Base-by-base conservation (phyloP, 2,888 invertebrate genomes). In the Epinotia ramella region DNA sequence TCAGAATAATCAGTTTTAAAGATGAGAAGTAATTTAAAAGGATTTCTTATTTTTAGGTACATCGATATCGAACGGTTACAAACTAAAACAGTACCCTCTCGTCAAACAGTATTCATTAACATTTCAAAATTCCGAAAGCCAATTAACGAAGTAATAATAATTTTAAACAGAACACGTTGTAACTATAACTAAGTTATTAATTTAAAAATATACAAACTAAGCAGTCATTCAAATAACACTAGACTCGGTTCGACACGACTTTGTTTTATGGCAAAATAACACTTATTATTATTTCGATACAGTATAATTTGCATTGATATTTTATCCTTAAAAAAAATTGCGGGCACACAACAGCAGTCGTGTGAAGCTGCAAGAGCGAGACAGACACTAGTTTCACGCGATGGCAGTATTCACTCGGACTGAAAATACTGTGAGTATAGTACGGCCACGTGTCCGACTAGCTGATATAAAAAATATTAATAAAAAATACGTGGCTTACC, bases 221-320 rank as follows among this genome's bases (percentile, higher is more conserved):
- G 93, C 94, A 94, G 94, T 94, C 94, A 91, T 93, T 92, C 91
- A 87, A 86, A 86, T 92, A 92, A 92, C 89, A 88, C 91, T 93
- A 92, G 86, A 86, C 62, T 24, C 71, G n/a, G 74, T 70, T 57
- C 24, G 33, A 49, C 70, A 70, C 74, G 65, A 75, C 74, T 59
- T 60, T 24, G 46, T 33, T 53, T 46, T n/a, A 18, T 44, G 56
- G 13, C n/a, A 33, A 59, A 40, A 53, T 49, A 56, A 49, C 46
- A 33, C 63, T 69, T 66, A 57, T n/a, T 33, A 20, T 16, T 56
- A 40, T 33, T 69, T 16, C 40, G 33, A n/a, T 73, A 62, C 33
- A 69, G 57, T 74, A 68, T 40, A 53, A 62, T 63, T 69, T 74
- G 74, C 69, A 74, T 74, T 69, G 68, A 56, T 57, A 66, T 49